phyloP scores from a whole-genome alignment of 2,888 invertebrate genomes.

The Baccha elongata region DNA sequence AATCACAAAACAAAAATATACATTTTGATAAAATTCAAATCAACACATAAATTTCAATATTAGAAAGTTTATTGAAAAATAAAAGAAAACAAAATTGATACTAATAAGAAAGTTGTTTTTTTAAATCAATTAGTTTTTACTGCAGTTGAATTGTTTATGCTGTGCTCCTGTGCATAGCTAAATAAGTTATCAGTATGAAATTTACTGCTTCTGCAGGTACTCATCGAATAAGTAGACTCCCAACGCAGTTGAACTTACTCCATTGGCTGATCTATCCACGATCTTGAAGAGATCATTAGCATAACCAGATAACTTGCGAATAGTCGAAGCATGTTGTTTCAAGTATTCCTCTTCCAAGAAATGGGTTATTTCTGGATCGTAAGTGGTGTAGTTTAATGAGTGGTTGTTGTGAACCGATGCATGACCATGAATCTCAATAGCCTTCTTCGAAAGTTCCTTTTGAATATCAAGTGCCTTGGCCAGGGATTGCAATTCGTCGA shows the following conservation, averaged over 20 bases:
- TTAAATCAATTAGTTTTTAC: slow-evolving; percentile 29
- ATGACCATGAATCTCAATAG: slow-evolving; percentile 87
- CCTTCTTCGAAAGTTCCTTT: slow-evolving; percentile 87
- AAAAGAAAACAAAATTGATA: slow-evolving; percentile 12
- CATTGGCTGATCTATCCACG: slow-evolving; percentile 84
- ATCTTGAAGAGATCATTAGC: slow-evolving; percentile 88
- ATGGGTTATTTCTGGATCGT: slow-evolving; percentile 89
- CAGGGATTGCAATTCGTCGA: slow-evolving; percentile 87
- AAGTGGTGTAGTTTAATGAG: slow-evolving; percentile 74
- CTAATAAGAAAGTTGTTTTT: slow-evolving; percentile 25
- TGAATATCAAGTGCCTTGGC: slow-evolving; percentile 89
- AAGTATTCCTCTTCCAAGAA: slow-evolving; percentile 91
- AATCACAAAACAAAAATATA: slow-evolving; percentile 1
- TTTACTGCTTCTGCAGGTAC: slow-evolving; percentile 81
- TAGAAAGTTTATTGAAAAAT: slow-evolving; percentile 18
- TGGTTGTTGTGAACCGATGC: slow-evolving; percentile 82
- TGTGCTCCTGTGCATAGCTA: not conserved
- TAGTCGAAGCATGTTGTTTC: slow-evolving; percentile 86
- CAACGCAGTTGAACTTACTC: slow-evolving; percentile 81
- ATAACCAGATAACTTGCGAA: slow-evolving; percentile 89
- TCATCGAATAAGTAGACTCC: slow-evolving; percentile 90
- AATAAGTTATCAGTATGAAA: not conserved
- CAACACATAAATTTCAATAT: not conserved
- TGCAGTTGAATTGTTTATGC: slow-evolving; percentile 37
- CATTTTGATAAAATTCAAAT: slow-evolving; percentile 3